Evolutionary conservation across 2,888 invertebrate genomes (phyloP), one percentile per base, ranked within the genome.

Genomic region (Tigriopus californicus): DNA sequence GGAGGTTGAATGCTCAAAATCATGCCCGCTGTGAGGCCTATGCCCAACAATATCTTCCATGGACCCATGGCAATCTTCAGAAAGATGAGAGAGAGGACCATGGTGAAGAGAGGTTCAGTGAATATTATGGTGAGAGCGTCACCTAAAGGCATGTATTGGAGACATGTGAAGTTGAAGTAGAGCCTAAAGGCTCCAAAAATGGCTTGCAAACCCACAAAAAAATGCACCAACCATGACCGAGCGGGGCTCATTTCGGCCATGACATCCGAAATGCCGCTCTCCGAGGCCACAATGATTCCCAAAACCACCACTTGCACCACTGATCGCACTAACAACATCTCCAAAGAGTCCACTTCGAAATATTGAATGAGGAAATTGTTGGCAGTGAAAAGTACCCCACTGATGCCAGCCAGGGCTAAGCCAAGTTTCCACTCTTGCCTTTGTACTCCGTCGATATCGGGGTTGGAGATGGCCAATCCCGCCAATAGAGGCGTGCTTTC

Each of bases 31-130:
- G 42, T 11, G 6, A 56, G 44, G 22, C 40, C 40, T 6, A 56
- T n/a, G 22, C 56, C 15, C n/a, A 56, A 24, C 18, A 56, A 15
- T 15, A 20, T 56, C 22, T 56, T 56, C 20, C 15, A n/a, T 5
- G 15, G 42, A 5, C 56, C 56, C 18, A 56, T 24, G 11, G 41
- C 13, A 12, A 56, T 24, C 20, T 42, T 56, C 6, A 56, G 41
- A 13, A 56, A 22, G 13, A 56, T 41, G 15, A 41, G 18, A 2
- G 56, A 56, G 20, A 56, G 18, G 56, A 56, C 24, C n/a, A 56
- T 24, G 18, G 56, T 56, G 41, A 40, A 56, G 42, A 56, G 44
- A 42, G 56, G 56, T 22, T 56, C 56, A n/a, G 44, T 56, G 20
- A 56, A 56, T 18, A 56, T 42, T 6, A 56, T 22, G 41, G 56